A percentile compares a stretch with the other conserved stretches of the same genome.
phyloP scores from a whole-genome alignment of 2,797 vertebrate genomes.

The Argentina silus region DNA sequence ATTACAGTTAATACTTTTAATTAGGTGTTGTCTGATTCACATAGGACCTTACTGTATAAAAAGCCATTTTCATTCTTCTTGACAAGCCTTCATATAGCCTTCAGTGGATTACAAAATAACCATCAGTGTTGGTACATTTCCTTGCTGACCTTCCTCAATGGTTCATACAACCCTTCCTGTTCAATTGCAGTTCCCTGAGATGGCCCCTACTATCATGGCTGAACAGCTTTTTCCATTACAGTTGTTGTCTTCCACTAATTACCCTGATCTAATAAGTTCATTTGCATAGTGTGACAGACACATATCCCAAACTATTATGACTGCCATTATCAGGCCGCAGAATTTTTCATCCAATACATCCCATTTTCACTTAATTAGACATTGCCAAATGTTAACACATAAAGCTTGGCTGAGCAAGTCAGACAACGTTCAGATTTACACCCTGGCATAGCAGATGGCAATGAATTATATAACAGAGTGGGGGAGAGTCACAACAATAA shows the following conservation, averaged over 20 bases:
- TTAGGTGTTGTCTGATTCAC: too few species aligned
- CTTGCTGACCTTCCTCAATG: conserved; percentile 42
- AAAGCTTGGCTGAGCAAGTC: conserved; percentile 70
- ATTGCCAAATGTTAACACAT: conserved; percentile 75
- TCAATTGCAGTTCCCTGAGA: background rate
- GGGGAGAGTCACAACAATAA: conserved; percentile 16
- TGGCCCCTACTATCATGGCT: conserved; percentile 55
- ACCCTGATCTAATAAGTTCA: conserved; percentile 71
- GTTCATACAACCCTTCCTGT: conserved; percentile 1
- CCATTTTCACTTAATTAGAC: conserved; percentile 74
- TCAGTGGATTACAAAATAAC: too few species aligned
- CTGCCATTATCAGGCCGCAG: conserved; percentile 61
- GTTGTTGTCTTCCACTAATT: conserved; percentile 72
- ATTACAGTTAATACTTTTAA: too few species aligned
- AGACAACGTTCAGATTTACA: conserved; percentile 68
- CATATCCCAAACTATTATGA: conserved; percentile 70
- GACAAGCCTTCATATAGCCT: background rate
- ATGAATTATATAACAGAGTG: conserved; percentile 69
- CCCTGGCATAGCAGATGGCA: conserved; percentile 68
- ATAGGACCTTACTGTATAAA: too few species aligned
- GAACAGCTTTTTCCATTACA: conserved; percentile 54
- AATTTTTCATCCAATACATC: conserved; percentile 54
- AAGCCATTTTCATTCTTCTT: too few species aligned
- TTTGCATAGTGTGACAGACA: conserved; percentile 70
- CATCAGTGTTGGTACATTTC: background rate